A percentile compares a stretch with the other conserved stretches of the same genome.
Evolutionary conservation across 2,888 invertebrate genomes (phyloP).

Genomic region (Ichneumoninae sp.): DNA sequence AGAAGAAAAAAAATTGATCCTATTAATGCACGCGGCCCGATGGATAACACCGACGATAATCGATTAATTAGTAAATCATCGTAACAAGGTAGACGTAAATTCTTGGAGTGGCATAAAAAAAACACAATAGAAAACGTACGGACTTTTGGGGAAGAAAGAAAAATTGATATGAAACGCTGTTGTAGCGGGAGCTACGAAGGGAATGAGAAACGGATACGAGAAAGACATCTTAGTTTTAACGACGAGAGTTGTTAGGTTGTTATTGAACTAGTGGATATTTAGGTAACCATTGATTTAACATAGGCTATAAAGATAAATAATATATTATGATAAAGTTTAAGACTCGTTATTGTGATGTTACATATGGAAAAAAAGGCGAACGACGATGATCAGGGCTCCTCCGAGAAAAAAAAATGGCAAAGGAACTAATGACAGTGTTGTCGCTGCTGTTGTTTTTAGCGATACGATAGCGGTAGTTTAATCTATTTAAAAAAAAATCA

Average conservation of each 20-base stretch:
- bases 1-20: slow-evolving; percentile 15
- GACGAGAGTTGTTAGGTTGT: slow-evolving; percentile 75
- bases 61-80: slow-evolving; percentile 42
- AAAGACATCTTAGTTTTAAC: slow-evolving; percentile 74
- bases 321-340: slow-evolving; percentile 80
- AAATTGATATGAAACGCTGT: not conserved
- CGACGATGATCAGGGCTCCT: slow-evolving; percentile 28
- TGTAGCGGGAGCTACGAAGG: slow-evolving; percentile 3
- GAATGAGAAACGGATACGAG: slow-evolving; percentile 58
- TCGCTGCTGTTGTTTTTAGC: slow-evolving; percentile 62
- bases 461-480: slow-evolving; percentile 58
- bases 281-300: slow-evolving; percentile 85
- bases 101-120: slow-evolving; percentile 36
- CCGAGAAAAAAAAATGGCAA: slow-evolving; percentile 12
- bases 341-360: slow-evolving; percentile 80
- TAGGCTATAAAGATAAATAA: slow-evolving; percentile 82
- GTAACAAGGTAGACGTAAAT: slow-evolving; percentile 47
- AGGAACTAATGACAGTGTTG: slow-evolving; percentile 37
- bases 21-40: slow-evolving; percentile 19
- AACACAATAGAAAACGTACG: slow-evolving; percentile 10
- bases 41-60: slow-evolving; percentile 37
- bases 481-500: slow-evolving; percentile 45
- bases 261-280: slow-evolving; percentile 76
- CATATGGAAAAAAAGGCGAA: slow-evolving; percentile 61
- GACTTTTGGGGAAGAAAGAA: not conserved